Conservation (phyloP, 2,888 invertebrate species). For the Eupeodes latifasciatus region DNA sequence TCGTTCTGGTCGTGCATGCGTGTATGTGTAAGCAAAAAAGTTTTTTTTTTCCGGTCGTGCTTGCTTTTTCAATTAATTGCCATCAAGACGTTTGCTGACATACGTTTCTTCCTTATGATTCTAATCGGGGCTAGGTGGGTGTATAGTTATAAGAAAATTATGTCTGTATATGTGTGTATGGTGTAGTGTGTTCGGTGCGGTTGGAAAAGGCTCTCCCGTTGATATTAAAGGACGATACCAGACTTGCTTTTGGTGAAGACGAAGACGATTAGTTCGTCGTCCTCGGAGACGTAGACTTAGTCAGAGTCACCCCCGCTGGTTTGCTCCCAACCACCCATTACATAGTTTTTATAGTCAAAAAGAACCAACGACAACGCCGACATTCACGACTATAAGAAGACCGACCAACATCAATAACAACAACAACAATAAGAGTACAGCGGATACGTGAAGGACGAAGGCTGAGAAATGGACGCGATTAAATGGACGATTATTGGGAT, state of each 20-base stretch:
- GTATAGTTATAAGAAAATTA: slow-evolving; percentile 19
- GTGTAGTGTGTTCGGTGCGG: slow-evolving; percentile 34
- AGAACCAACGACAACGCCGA: not conserved
- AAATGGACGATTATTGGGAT: slow-evolving; percentile 76
- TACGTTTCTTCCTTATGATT: slow-evolving; percentile 68
- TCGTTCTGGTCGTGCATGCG: slow-evolving; percentile 21
- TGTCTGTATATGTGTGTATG: not conserved
- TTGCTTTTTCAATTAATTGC: slow-evolving; percentile 78
- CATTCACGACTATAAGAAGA: not conserved
- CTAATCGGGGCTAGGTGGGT: slow-evolving; percentile 40
- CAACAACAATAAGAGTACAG: too few relatives aligned
- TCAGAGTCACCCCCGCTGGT: slow-evolving; percentile 10
- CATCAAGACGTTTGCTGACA: slow-evolving; percentile 75
- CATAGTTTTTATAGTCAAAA: slow-evolving; percentile 34
- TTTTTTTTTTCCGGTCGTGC: slow-evolving; percentile 75
- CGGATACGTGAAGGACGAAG: slow-evolving; percentile 48
- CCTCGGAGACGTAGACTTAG: slow-evolving; percentile 51
- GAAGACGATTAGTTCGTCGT: slow-evolving; percentile 64
- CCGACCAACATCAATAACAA: not conserved
- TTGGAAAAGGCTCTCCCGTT: slow-evolving; percentile 20
- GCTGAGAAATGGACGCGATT: slow-evolving; percentile 75
- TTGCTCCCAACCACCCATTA: slow-evolving; percentile 32
- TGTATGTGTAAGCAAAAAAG: slow-evolving; percentile 61
- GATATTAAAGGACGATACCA: slow-evolving; percentile 55
- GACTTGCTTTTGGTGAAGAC: slow-evolving; percentile 45